Percentiles rank a stretch among this genome's conserved stretches.
These are phyloP conservation scores for Hemicordylus capensis DNA, from an alignment of 2,113 vertebrate species.

Conservation along the genomic window DNA sequence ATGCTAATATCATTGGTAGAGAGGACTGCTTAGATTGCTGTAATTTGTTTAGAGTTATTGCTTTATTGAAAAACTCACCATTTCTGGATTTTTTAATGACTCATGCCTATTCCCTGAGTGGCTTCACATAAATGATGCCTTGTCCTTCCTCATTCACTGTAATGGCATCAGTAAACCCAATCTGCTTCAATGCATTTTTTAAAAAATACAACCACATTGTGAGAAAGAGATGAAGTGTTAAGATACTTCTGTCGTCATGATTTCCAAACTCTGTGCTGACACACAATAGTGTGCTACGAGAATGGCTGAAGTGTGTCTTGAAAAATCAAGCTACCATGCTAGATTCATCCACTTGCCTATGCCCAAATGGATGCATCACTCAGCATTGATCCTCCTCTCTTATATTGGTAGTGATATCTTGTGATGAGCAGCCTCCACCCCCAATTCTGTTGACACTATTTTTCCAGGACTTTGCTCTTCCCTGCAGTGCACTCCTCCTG, in stretches of 20 bases:
- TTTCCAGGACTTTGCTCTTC: not conserved
- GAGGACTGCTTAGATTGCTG: not conserved
- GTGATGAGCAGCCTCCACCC: not conserved
- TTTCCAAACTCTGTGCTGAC: not conserved
- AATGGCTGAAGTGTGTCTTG: not conserved
- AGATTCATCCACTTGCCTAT: not conserved
- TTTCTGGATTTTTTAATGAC: constrained; percentile 58
- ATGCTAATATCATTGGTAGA: constrained; percentile 1
- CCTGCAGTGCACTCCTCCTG: too few species aligned
- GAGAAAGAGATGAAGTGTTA: constrained; percentile 30
- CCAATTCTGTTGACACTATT: not conserved
- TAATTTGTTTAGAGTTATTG: constrained; percentile 32
- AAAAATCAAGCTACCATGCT: not conserved
- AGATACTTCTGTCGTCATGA: constrained; percentile 15
- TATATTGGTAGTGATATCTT: not conserved
- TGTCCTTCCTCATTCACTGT: constrained; percentile 38
- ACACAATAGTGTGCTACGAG: not conserved
- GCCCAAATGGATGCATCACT: not conserved
- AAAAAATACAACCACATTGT: not conserved
- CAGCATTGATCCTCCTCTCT: not conserved
- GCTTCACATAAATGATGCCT: constrained; percentile 37
- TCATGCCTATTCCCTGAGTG: constrained; percentile 19
- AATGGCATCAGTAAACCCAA: constrained; percentile 21
- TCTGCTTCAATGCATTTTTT: constrained; percentile 29
- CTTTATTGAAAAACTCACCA: constrained; percentile 59